These are phyloP conservation scores for Selenia dentaria DNA, from an alignment of 2,888 invertebrate genomes.

Conservation along the genomic window DNA sequence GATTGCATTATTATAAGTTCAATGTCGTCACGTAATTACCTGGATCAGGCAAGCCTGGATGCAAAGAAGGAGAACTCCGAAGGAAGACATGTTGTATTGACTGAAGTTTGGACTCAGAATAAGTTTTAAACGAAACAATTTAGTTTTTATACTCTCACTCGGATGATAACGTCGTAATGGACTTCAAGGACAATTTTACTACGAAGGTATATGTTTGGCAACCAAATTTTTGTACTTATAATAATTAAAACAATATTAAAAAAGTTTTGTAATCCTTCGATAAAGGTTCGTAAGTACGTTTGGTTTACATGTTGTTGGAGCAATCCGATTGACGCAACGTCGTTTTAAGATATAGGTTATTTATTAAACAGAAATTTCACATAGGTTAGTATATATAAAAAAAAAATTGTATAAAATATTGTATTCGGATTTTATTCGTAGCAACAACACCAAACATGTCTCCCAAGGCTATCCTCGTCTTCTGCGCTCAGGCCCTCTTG, in stretches of 20 bases:
- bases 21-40: too few relatives aligned
- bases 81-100: constrained; percentile 26
- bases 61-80: constrained; percentile 32
- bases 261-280: too few relatives aligned
- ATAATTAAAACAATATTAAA: too few relatives aligned
- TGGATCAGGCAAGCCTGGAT: constrained; percentile 47
- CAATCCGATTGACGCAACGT: too few relatives aligned
- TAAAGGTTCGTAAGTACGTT: too few relatives aligned
- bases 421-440: constrained; percentile 10
- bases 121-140: neutral
- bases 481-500: constrained; percentile 41
- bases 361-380: too few relatives aligned
- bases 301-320: too few relatives aligned
- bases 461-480: constrained; percentile 32
- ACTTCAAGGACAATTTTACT: too few relatives aligned
- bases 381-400: too few relatives aligned
- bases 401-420: neutral
- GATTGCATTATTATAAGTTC: too few relatives aligned
- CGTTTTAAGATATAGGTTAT: too few relatives aligned
- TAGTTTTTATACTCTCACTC: neutral
- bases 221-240: neutral
- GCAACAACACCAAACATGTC: constrained; percentile 34
- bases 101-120: neutral
- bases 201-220: too few relatives aligned
- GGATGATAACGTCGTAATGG: neutral